These are phyloP conservation scores for Lasius platythorax DNA, from an alignment of 2,888 invertebrate genomes.

Conservation along the genomic window DNA sequence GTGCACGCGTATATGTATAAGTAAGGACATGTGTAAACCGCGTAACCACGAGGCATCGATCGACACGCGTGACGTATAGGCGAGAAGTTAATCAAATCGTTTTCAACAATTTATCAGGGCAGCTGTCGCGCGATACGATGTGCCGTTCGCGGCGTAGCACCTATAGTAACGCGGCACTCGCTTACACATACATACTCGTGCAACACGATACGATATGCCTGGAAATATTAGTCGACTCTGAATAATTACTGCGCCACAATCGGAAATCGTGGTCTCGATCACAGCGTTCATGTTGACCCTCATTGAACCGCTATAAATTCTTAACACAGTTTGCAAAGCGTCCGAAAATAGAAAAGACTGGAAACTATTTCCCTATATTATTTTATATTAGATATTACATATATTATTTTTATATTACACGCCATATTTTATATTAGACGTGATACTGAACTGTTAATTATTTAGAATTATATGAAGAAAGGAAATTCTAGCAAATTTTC, in stretches of 20 bases:
- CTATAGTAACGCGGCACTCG: not conserved
- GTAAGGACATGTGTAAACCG: conserved; percentile 77
- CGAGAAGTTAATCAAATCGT: conserved; percentile 81
- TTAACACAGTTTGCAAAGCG: not conserved
- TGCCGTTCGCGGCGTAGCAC: conserved; percentile 25
- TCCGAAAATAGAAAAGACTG: not conserved
- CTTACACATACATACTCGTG: conserved; percentile 17
- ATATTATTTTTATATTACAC: not conserved
- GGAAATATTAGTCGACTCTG: conserved; percentile 59
- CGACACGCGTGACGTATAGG: conserved; percentile 76
- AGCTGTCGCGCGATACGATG: conserved; percentile 52
- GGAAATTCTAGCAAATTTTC: not conserved
- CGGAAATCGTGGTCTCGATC: conserved; percentile 19
- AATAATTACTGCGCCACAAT: conserved; percentile 60
- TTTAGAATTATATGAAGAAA: not conserved
- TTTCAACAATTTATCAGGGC: conserved; percentile 78
- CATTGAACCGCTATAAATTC: conserved; percentile 9
- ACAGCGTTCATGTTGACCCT: not conserved
- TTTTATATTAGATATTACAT: not conserved
- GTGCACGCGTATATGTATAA: conserved; percentile 56
- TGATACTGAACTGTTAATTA: not conserved
- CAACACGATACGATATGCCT: conserved; percentile 51
- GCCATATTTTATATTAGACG: not conserved
- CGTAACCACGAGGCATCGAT: conserved; percentile 74
- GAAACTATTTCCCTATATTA: not conserved